Evolutionary conservation across 2,113 vertebrate species (phyloP).

Genomic region (Lipophrys pholis): DNA sequence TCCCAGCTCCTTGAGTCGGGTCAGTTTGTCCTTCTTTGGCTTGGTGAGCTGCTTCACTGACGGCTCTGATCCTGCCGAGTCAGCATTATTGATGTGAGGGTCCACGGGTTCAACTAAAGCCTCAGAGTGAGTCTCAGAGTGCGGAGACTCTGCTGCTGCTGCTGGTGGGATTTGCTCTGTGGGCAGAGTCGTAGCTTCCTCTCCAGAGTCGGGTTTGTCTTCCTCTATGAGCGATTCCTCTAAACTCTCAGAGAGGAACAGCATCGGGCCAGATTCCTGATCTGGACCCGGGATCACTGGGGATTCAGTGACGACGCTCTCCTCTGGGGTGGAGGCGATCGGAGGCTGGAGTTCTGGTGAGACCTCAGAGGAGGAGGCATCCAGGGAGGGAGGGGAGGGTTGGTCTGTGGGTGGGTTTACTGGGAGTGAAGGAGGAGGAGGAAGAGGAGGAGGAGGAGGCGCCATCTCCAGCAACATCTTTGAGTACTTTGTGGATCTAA

Average conservation of each 20-base stretch:
- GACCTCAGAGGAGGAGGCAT: constrained; percentile 30
- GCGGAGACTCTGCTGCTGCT: background rate
- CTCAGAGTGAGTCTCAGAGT: constrained; percentile 2
- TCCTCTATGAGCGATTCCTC: constrained; percentile 40
- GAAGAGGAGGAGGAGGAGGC: constrained; percentile 15
- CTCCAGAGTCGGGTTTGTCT: background rate
- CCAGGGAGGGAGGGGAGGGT: constrained; percentile 47
- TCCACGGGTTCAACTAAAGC: constrained; percentile 6
- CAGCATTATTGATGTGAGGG: background rate
- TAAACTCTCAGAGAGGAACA: constrained; percentile 75
- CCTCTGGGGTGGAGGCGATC: constrained; percentile 65
- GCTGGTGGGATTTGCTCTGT: background rate
- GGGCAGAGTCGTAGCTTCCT: background rate
- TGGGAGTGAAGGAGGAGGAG: constrained; percentile 10
- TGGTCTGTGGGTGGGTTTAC: constrained; percentile 26
- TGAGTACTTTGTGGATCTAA: constrained; percentile 91
- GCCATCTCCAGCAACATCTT: constrained; percentile 72
- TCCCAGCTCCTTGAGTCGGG: constrained; percentile 89
- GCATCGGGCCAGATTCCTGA: constrained; percentile 59
- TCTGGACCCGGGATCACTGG: constrained; percentile 5
- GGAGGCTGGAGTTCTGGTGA: constrained; percentile 43
- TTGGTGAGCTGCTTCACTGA: constrained; percentile 53
- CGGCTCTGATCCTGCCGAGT: constrained; percentile 8
- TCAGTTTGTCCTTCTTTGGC: constrained; percentile 84
- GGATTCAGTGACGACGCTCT: constrained; percentile 25